These are phyloP conservation scores for Silurus meridionalis DNA, from an alignment of 2,113 vertebrate species.

Conservation along the genomic window DNA sequence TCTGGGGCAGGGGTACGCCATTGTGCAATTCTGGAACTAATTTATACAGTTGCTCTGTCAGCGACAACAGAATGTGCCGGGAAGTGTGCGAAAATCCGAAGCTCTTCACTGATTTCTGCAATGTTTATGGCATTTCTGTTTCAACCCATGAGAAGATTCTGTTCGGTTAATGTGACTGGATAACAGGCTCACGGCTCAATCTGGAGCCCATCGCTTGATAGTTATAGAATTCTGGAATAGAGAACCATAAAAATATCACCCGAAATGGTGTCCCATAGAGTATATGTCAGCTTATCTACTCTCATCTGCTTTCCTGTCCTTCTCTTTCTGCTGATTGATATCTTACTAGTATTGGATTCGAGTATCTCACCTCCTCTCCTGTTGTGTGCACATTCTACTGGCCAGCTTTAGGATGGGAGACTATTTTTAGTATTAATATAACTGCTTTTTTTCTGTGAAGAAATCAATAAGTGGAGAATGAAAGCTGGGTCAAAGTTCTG, in stretches of 20 bases:
- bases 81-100: conserved; percentile 40
- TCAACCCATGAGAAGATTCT: neutral
- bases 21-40: conserved; percentile 61
- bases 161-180: neutral
- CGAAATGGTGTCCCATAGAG: conserved; percentile 40
- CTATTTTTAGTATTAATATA: conserved; percentile 14
- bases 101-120: conserved; percentile 25
- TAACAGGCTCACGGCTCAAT: neutral
- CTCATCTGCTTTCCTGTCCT: conserved; percentile 36
- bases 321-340: conserved; percentile 50
- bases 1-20: conserved; percentile 55
- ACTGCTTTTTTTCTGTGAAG: conserved; percentile 39
- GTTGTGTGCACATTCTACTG: neutral
- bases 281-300: conserved; percentile 50
- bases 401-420: neutral
- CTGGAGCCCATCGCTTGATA: conserved; percentile 19
- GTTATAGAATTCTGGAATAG: neutral
- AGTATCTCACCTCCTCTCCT: conserved; percentile 24
- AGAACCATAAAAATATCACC: conserved; percentile 32
- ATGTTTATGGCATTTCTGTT: neutral
- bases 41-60: conserved; percentile 47
- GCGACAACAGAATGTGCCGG: conserved; percentile 27
- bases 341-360: conserved; percentile 35
- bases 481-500: conserved; percentile 49
- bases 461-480: conserved; percentile 47